Evolutionary conservation across 64 coral and sea anemone genomes (phyloP), one percentile per base, ranked within the genome.

Genomic region (Acropora yongei): DNA sequence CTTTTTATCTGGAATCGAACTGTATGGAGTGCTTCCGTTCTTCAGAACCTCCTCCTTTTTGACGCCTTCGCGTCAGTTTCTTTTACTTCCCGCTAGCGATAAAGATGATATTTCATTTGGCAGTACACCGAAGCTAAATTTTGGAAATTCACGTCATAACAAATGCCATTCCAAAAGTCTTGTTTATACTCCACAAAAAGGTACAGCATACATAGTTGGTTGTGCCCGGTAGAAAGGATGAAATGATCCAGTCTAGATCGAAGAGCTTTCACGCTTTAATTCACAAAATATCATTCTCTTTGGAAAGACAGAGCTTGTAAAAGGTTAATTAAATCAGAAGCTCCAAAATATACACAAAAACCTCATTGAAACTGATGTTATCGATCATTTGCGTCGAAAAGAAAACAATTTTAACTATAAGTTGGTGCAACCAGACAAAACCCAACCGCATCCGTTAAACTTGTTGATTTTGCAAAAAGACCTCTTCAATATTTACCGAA

Each of bases 1-100:
- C 14, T 96, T 46, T 57, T 66, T 96, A 77, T 96, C 95, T 11
- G 95, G 95, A 8, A 87, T 96, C 19, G 95, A 96, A 68, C 61
- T 96, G 10, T 96, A 96, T 13, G 93, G 93, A 78, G 73, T 94
- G 12, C 80, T 94, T n/a, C n/a, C n/a, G n/a, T n/a, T n/a, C 30
- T 30, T 30, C 30, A 30, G 0, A 30, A 30, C 30, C 30, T 30
- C 30, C 30, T 30, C 30, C 30, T 30, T 30, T 2, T 5, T 13
- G 20, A 12, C 41, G 11, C 11, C 11, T 8, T 63, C 1, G 10
- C 42, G 41, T 78, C 30, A 30, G 75, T 48, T 49, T 45, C 49
- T 18, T 49, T 49, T 3, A 47, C 46, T 50, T 10, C 4, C 2
- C 30, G 30, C 30, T 30, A 30, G 30, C 30, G 12, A 18, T 45